Evolutionary conservation across 2,797 vertebrate genomes (phyloP).

Genomic region (Apodemus agrarius): DNA sequence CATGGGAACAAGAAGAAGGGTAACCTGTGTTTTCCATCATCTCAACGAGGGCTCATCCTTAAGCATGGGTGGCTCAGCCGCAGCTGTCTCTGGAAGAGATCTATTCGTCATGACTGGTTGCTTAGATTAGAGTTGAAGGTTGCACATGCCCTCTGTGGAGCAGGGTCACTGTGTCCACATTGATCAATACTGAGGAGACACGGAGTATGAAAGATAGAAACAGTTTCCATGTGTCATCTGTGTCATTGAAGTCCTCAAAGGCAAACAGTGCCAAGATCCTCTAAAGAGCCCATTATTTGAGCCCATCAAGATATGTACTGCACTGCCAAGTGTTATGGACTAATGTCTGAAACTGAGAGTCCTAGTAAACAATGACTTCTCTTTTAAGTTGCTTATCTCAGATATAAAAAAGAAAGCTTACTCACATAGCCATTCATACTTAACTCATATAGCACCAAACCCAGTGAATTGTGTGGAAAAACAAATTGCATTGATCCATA

Average conservation of each 20-base stretch:
- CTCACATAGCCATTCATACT: neutral
- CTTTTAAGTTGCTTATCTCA: neutral
- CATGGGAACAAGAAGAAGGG: neutral
- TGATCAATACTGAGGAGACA: neutral
- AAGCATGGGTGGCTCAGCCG: neutral
- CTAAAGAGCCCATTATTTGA: neutral
- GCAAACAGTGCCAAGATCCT: neutral
- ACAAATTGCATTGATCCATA: slow-evolving; percentile 16
- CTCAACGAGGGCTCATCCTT: neutral
- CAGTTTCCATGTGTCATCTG: neutral
- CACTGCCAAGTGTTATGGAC: neutral
- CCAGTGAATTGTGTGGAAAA: neutral
- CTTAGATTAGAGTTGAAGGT: neutral
- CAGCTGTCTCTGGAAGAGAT: neutral
- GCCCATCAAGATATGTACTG: neutral
- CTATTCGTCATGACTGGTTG: neutral
- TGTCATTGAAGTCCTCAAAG: neutral
- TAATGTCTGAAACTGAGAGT: neutral
- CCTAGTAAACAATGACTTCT: neutral
- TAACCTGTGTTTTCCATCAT: neutral
- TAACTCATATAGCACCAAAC: neutral
- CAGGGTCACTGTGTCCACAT: neutral
- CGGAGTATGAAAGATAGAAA: neutral
- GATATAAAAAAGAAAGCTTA: neutral
- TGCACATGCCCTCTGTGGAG: neutral